These are phyloP conservation scores for Aplodontia rufa DNA, from an alignment of 2,113 vertebrate species.

Conservation along the genomic window DNA sequence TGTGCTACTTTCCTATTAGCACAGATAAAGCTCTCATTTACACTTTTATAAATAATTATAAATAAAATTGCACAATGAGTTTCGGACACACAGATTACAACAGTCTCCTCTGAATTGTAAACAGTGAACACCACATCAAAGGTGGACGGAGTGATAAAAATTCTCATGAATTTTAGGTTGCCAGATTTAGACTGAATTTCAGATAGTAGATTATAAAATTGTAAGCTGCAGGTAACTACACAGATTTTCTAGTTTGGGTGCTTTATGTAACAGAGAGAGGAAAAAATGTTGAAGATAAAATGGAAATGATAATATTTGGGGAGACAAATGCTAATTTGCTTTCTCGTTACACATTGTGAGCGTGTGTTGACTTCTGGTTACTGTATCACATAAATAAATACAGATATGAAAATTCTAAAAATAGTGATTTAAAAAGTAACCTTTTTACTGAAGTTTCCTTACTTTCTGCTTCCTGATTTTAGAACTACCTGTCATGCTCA, in stretches of 20 bases:
- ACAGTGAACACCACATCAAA: neutral
- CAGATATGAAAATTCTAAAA: neutral
- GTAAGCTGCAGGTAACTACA: neutral
- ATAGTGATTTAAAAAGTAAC: neutral
- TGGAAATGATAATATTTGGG: neutral
- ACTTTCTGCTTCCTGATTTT: neutral
- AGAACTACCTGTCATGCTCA: neutral
- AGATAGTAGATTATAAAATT: neutral
- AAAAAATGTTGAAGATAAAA: neutral
- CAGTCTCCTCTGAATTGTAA: neutral
- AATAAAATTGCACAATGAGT: conserved; percentile 12
- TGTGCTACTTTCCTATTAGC: conserved; percentile 52
- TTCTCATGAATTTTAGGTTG: neutral
- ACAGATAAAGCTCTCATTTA: conserved; percentile 51
- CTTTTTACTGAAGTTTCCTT: neutral
- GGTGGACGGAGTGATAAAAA: neutral
- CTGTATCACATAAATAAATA: neutral
- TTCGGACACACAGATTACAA: neutral
- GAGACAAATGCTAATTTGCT: neutral
- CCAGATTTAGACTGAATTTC: neutral
- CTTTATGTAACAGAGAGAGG: neutral
- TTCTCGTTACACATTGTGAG: neutral
- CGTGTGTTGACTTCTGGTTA: neutral
- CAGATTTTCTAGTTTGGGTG: neutral
- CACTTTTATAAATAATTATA: conserved; percentile 50